Evolutionary conservation across 2,888 invertebrate species (phyloP), one percentile per base, ranked within the genome.

Genomic region (Apodemia zela): DNA sequence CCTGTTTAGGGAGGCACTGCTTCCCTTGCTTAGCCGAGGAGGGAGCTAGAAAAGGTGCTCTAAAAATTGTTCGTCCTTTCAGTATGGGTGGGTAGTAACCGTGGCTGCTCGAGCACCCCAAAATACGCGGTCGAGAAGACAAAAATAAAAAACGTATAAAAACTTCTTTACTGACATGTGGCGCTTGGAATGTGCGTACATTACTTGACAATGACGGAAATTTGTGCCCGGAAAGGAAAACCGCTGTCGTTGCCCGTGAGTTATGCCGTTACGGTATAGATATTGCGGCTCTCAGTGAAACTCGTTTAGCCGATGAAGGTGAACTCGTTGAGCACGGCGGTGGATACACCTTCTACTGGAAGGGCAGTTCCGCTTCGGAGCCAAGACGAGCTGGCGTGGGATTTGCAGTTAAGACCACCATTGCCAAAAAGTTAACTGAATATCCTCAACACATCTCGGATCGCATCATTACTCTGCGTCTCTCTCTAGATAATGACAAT

Each of bases 201-300:
- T 61, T 64, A 10, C 42, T 65, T 0, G 45, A 15, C 15, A 47
- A 47, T 47, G 15, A 47, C 4, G 45, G 15, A n/a, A 47, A 47
- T n/a, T 0, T n/a, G 4, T 47, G 47, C n/a, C 47, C n/a, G 6
- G 47, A 17, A 47, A 15, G 47, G 2, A 68, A 69, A 63, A 71
- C 69, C 5, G 69, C 65, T 6, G 10, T 70, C 3, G 65, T 69
- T 15, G 67, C 71, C 2, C 61, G 69, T 2, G 72, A 72, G 61
- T 69, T 71, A 18, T 7, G 57, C 18, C 68, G 67, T 13, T 72
- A 70, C 25, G 62, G 66, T 54, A 58, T 71, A 5, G 69, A 70
- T 63, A 62, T 71, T 8, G 68, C 72, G 38, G 67, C 71, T 7
- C 60, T 72, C 25, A 70, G 69, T 11, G 70, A 70, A 64, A 71